These are phyloP conservation scores for Clinocottus analis DNA, from an alignment of 2,113 vertebrate species.

Conservation along the genomic window DNA sequence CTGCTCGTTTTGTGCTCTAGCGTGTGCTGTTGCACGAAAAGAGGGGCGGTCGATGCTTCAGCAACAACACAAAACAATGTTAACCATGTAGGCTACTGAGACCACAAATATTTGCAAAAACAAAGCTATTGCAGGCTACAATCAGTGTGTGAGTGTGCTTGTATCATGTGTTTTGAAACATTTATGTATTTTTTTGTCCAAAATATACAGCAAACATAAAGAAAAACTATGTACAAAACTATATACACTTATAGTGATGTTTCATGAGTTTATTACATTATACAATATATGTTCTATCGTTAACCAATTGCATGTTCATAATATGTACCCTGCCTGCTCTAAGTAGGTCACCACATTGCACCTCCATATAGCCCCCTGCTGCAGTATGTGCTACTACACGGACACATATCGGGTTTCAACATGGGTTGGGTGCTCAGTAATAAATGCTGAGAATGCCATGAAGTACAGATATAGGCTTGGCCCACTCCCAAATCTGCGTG, in stretches of 20 bases:
- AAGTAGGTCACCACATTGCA: slow-evolving; percentile 52
- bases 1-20: slow-evolving; percentile 36
- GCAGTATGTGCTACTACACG: slow-evolving; percentile 55
- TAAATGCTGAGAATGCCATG: slow-evolving; percentile 77
- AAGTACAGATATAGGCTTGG: slow-evolving; percentile 77
- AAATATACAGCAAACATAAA: not conserved
- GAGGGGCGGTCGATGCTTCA: slow-evolving; percentile 22
- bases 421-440: slow-evolving; percentile 58
- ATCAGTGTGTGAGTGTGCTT: not conserved
- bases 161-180: not conserved
- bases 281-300: slow-evolving; percentile 28
- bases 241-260: not conserved
- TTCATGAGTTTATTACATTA: slow-evolving; percentile 30
- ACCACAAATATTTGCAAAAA: not conserved
- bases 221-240: not conserved
- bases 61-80: not conserved
- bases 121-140: not conserved
- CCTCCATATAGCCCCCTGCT: slow-evolving; percentile 39
- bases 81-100: not conserved
- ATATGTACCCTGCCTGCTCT: not conserved
- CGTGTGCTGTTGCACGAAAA: slow-evolving; percentile 5
- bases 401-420: slow-evolving; percentile 58
- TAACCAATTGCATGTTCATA: slow-evolving; percentile 6
- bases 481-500: slow-evolving; percentile 74
- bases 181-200: not conserved